These are phyloP conservation scores for Menura novaehollandiae DNA, from an alignment of 2,113 vertebrate species.

Conservation along the genomic window DNA sequence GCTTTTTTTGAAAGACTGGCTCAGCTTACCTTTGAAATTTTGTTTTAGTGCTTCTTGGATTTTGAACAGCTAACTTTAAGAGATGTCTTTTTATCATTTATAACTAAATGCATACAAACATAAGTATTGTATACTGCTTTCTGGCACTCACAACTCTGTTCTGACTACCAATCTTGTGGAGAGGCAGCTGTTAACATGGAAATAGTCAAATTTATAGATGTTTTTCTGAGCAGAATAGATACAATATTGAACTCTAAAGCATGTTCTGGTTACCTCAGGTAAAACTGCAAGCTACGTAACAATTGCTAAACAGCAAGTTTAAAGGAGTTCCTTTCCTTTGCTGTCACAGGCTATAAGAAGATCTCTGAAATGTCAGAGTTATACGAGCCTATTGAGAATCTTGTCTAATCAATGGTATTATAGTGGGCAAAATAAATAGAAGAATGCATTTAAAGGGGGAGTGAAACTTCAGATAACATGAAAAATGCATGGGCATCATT, in stretches of 20 bases:
- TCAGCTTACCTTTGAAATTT: background rate
- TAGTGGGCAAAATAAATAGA: background rate
- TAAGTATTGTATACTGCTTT: background rate
- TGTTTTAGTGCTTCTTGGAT: background rate
- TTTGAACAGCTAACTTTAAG: background rate
- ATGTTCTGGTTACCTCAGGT: background rate
- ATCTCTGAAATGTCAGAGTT: background rate
- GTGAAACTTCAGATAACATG: constrained; percentile 7
- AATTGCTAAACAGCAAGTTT: background rate
- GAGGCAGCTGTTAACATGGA: background rate
- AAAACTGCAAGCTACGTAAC: background rate
- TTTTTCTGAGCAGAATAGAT: background rate
- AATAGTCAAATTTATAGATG: background rate
- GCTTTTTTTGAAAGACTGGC: background rate
- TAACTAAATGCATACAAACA: background rate
- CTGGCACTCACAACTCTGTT: background rate
- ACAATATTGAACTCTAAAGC: background rate
- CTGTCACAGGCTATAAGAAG: background rate
- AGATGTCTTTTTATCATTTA: background rate
- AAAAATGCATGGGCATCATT: constrained; percentile 12
- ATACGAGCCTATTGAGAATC: background rate
- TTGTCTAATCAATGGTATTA: constrained; percentile 1
- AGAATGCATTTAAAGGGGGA: background rate
- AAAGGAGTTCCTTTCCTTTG: background rate
- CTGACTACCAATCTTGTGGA: background rate